Conservation (phyloP, 2,113 vertebrate species). For the Telmatochromis sp. region DNA sequence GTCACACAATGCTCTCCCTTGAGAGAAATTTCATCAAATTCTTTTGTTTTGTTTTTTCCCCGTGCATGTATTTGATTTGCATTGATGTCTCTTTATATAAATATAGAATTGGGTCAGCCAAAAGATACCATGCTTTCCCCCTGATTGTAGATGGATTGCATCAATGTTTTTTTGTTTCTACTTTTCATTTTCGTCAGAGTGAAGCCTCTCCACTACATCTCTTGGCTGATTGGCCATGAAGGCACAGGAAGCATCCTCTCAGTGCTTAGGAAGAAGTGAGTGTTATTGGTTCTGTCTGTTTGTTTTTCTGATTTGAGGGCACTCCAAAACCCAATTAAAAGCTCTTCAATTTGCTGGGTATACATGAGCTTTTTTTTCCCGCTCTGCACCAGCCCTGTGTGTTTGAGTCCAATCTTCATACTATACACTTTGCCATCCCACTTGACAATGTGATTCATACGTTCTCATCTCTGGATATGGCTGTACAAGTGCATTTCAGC, state of each 20-base stretch:
- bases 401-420: constrained; percentile 14
- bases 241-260: constrained; percentile 95
- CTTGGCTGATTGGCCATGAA: constrained; percentile 96
- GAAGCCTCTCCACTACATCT: constrained; percentile 96
- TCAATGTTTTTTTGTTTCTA: constrained; percentile 16
- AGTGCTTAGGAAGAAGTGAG: constrained; percentile 89
- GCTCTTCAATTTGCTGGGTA: constrained; percentile 26
- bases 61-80: neutral
- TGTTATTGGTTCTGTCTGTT: constrained; percentile 47
- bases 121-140: neutral
- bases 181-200: constrained; percentile 71
- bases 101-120: neutral
- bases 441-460: constrained; percentile 36
- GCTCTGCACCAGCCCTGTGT: neutral
- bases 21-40: neutral
- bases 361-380: constrained; percentile 1
- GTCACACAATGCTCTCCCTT: neutral
- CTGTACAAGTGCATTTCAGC: constrained; percentile 27
- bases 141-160: constrained; percentile 10
- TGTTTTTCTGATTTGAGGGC: constrained; percentile 36
- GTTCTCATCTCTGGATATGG: constrained; percentile 21
- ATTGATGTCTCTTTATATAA: constrained; percentile 51
- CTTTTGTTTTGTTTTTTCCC: neutral
- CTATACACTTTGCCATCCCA: constrained; percentile 3
- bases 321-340: constrained; percentile 53